Conservation (phyloP, 53 echinoderm and acorn worm species). For the Zoroaster sp. region DNA sequence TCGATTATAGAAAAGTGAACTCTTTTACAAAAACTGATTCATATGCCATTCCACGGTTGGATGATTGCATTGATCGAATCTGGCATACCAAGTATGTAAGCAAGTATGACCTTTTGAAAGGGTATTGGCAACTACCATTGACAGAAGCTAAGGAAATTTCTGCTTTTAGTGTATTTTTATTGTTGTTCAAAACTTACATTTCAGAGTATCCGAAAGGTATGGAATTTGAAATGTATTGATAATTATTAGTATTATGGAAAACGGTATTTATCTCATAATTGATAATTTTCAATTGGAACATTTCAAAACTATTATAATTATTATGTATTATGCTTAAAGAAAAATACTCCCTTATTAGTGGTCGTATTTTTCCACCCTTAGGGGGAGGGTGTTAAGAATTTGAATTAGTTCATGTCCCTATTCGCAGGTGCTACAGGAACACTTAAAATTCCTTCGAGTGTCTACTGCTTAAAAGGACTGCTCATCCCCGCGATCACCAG, state of each 20-base stretch:
- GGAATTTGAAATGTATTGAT: background rate
- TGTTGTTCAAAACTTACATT: background rate
- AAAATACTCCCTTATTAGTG: background rate
- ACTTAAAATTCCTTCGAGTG: too few relatives aligned
- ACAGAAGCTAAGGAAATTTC: conserved; percentile 45
- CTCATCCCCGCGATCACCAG: too few relatives aligned
- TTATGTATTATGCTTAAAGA: background rate
- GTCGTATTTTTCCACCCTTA: background rate
- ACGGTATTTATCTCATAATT: background rate
- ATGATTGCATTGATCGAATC: conserved; percentile 44
- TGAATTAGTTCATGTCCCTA: too few relatives aligned
- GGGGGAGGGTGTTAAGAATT: background rate
- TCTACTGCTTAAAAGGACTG: too few relatives aligned
- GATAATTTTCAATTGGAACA: background rate
- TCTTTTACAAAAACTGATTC: conserved; percentile 43
- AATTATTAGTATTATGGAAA: too few relatives aligned
- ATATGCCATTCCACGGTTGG: conserved; percentile 34
- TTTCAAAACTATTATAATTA: background rate
- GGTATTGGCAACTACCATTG: conserved; percentile 50
- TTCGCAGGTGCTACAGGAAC: too few relatives aligned
- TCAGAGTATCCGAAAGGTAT: background rate
- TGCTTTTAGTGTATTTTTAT: conserved; percentile 24
- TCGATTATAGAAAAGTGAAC: conserved; percentile 63
- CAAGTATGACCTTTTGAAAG: conserved; percentile 52
- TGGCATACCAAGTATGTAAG: conserved; percentile 23